Percentiles rank a stretch among this genome's conserved stretches.
These are phyloP conservation scores for Himalopsyche phryganea DNA, from an alignment of 1,140 invertebrate species.

Conservation along the genomic window DNA sequence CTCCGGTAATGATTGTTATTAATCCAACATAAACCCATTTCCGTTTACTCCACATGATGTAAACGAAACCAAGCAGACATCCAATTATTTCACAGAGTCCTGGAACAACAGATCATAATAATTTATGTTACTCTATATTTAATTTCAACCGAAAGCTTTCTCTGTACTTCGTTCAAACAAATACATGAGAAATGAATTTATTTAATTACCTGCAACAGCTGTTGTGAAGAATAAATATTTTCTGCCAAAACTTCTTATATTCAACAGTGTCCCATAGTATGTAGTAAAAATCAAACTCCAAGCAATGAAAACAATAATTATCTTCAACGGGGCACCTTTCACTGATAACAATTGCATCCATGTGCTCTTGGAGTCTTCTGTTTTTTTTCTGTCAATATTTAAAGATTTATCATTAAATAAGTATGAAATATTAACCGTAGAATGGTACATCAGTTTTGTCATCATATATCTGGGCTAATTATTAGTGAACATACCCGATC, in stretches of 20 bases:
- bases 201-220: slow-evolving; percentile 44
- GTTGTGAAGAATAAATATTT: slow-evolving; percentile 44
- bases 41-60: slow-evolving; percentile 18
- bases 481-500: slow-evolving; percentile 8
- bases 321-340: slow-evolving; percentile 37
- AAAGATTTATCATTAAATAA: too few relatives aligned
- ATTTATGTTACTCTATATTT: too few relatives aligned
- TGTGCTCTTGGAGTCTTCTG: slow-evolving; percentile 4
- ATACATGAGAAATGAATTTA: not conserved
- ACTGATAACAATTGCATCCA: slow-evolving; percentile 43
- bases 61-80: slow-evolving; percentile 42
- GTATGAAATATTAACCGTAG: too few relatives aligned
- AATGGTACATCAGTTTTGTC: too few relatives aligned
- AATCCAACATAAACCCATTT: slow-evolving; percentile 25
- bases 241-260: slow-evolving; percentile 46
- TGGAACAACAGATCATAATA: too few relatives aligned
- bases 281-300: slow-evolving; percentile 45
- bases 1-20: slow-evolving; percentile 21
- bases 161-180: not conserved
- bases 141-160: too few relatives aligned
- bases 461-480: too few relatives aligned
- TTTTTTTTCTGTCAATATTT: slow-evolving; percentile 12
- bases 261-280: slow-evolving; percentile 46
- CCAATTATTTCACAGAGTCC: slow-evolving; percentile 44
- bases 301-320: slow-evolving; percentile 39